A percentile compares a stretch with the other conserved stretches of the same genome.
phyloP scores from a whole-genome alignment of 35 echinoderm and acorn worm genomes.

The Apostichopus californicus region DNA sequence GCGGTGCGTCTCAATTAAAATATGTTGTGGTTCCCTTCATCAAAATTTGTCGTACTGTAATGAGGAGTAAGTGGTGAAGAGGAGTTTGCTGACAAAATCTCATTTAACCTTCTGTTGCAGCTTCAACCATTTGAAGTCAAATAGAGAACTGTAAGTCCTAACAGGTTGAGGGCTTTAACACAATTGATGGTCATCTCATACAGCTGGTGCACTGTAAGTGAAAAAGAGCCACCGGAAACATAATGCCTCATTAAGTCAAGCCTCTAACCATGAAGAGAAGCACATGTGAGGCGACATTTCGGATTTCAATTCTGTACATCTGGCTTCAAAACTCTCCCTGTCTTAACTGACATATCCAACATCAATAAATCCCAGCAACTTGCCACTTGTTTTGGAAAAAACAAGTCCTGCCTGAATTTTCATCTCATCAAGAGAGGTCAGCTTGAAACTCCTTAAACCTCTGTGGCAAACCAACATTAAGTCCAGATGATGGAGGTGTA shows the following conservation, averaged over 20 bases:
- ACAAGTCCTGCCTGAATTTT: slow-evolving; percentile 38
- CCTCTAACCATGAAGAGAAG: no score
- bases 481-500: neutral
- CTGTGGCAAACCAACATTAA: neutral
- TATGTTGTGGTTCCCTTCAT: neutral
- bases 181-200: no score
- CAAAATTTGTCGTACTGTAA: no score
- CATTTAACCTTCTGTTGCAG: no score
- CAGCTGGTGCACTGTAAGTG: no score
- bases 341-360: slow-evolving; percentile 20
- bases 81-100: no score
- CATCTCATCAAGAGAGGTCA: slow-evolving; percentile 59
- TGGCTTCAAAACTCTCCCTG: neutral
- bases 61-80: no score
- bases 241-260: neutral
- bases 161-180: no score
- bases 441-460: neutral
- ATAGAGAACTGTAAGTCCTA: neutral
- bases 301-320: no score
- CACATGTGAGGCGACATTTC: no score
- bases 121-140: no score
- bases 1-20: slow-evolving; percentile 76
- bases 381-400: slow-evolving; percentile 1
- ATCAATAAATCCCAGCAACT: slow-evolving; percentile 33
- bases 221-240: no score